Percentiles rank a stretch among this genome's conserved stretches.
phyloP scores from a whole-genome alignment of 2,113 vertebrate genomes.

The Promerops cafer region DNA sequence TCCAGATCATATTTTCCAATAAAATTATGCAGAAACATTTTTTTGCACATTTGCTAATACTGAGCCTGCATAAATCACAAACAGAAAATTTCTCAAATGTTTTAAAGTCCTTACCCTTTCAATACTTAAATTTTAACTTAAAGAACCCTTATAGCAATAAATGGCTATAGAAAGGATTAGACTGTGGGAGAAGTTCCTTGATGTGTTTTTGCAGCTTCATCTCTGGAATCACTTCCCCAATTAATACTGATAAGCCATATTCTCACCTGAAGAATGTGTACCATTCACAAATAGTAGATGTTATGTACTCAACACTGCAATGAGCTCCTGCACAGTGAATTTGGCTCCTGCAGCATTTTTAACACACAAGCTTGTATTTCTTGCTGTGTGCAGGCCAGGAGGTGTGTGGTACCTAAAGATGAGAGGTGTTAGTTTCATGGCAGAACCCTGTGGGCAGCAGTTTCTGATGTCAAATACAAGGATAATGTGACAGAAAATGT shows the following conservation, averaged over 20 bases:
- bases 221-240: background rate
- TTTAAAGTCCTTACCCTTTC: background rate
- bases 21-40: background rate
- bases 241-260: background rate
- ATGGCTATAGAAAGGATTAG: background rate
- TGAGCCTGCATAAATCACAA: background rate
- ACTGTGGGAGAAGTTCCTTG: background rate
- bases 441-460: background rate
- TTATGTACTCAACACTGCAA: background rate
- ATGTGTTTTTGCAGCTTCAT: background rate
- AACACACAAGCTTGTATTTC: background rate
- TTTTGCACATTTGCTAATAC: background rate
- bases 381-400: background rate
- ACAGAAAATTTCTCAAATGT: background rate
- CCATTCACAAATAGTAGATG: background rate
- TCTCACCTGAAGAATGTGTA: background rate
- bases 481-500: background rate
- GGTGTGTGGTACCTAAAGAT: background rate
- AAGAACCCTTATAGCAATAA: background rate
- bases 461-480: background rate
- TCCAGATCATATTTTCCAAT: background rate
- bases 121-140: background rate
- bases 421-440: background rate
- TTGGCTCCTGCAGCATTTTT: background rate
- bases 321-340: background rate